Evolutionary conservation across 2,113 vertebrate species (phyloP).

Genomic region (Amblyopsis rosae): DNA sequence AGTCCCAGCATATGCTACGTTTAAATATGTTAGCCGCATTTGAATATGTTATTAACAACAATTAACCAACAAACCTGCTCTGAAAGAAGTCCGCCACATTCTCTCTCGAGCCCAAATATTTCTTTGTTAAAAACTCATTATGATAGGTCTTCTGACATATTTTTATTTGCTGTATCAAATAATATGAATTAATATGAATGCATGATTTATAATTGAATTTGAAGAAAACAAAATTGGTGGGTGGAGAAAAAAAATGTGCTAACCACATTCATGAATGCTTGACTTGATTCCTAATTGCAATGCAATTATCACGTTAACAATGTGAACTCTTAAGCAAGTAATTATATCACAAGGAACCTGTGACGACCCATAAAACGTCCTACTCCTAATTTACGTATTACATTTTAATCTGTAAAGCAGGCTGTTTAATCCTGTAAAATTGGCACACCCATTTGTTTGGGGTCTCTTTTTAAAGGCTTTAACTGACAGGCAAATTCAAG

Average conservation of each 20-base stretch:
- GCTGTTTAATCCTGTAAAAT: constrained; percentile 71
- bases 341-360: constrained; percentile 81
- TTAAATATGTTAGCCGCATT: constrained; percentile 34
- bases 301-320: constrained; percentile 79
- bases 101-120: constrained; percentile 61
- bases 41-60: constrained; percentile 77
- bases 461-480: not conserved
- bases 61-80: constrained; percentile 68
- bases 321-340: constrained; percentile 79
- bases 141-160: constrained; percentile 67
- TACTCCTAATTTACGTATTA: constrained; percentile 60
- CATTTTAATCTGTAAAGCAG: constrained; percentile 67
- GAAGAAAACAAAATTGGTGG: constrained; percentile 56
- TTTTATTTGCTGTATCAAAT: constrained; percentile 77
- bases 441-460: constrained; percentile 45
- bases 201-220: constrained; percentile 69
- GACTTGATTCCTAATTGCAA: constrained; percentile 73
- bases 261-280: constrained; percentile 72
- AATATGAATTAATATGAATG: constrained; percentile 76
- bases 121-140: constrained; percentile 77
- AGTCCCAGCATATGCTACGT: constrained; percentile 57
- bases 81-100: constrained; percentile 47
- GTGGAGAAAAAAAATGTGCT: constrained; percentile 53
- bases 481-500: not conserved
- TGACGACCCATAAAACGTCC: constrained; percentile 67